Evolutionary conservation across 2,888 invertebrate genomes (phyloP), one percentile per base, ranked within the genome.

Genomic region (Fragum sueziense): DNA sequence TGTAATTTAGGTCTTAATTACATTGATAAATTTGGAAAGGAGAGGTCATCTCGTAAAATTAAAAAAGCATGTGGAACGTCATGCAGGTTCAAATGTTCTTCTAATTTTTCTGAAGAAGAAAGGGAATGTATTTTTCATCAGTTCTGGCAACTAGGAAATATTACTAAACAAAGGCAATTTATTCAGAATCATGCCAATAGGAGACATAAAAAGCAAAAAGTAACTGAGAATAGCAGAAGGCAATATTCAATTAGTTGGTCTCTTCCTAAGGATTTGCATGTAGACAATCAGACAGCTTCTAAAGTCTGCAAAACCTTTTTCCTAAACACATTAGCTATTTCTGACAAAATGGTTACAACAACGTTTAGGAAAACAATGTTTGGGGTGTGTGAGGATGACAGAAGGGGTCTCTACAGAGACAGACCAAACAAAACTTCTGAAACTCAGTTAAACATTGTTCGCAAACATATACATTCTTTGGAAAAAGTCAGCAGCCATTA

Each of bases 401-500:
- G 17, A 6, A 73, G 78, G 47, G 69, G 73, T 22, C 62, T 54
- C 20, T 74, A 78, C 27, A 54, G 0, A n/a, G n/a, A 31, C 20
- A 57, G 70, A 33, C 67, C 70, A 41, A 67, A 70, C 22, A 70
- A 68, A 67, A 68, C 41, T 2, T 25, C 25, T 52, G 22, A 14
- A 22, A 34, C 47, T 27, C 17, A 57, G 20, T 20, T 37, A 33
- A 25, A 25, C 1, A 22, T 17, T 6, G 69, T 74, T 20, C 37
- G 69, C 25, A 25, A 14, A 14, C 77, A 81, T 22, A 77, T 77
- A 52, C 31, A 71, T 51, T 68, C 73, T 1, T 82, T 76, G 34
- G 72, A 71, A n/a, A 41, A 25, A 2, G 41, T 82, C 6, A 79
- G 79, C 52, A 72, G 75, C 47, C 82, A 82, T 65, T 82, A 82